Evolutionary conservation across 1,140 invertebrate genomes (phyloP).

Genomic region (Drosophila lacteicornis): DNA sequence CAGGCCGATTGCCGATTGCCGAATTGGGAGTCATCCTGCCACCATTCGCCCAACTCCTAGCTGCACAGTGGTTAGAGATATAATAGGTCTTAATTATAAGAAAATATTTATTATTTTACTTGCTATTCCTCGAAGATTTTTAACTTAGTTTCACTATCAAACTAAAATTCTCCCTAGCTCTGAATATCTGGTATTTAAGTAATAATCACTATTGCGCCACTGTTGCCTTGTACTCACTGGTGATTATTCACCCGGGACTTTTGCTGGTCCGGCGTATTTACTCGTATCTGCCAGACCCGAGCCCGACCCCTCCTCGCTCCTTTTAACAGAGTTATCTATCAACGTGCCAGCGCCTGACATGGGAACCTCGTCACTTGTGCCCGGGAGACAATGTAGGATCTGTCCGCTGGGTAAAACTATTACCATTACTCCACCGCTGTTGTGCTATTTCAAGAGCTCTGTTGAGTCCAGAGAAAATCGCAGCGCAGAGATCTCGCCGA

Average conservation of each 20-base stretch:
- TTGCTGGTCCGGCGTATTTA: conserved; percentile 50
- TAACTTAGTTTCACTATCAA: too few species aligned
- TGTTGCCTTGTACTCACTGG: conserved; percentile 4
- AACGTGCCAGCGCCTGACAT: conserved; percentile 62
- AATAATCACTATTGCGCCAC: conserved; percentile 14
- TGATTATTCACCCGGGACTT: conserved; percentile 56
- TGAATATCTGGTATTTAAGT: background rate
- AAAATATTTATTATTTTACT: too few species aligned
- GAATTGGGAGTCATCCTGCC: conserved; percentile 30
- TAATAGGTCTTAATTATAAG: too few species aligned
- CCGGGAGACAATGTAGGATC: background rate
- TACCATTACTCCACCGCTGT: background rate
- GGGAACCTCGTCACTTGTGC: conserved; percentile 69
- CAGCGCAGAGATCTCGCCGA: background rate
- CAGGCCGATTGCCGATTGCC: conserved; percentile 33
- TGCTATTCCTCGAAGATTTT: too few species aligned
- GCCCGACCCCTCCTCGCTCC: conserved; percentile 33
- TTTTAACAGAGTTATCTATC: conserved; percentile 47
- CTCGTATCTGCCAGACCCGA: conserved; percentile 49
- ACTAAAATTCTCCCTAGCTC: too few species aligned
- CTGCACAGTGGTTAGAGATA: conserved; percentile 14
- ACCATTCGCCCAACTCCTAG: background rate
- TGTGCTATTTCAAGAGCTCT: background rate
- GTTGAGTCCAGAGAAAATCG: background rate
- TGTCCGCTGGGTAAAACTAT: conserved; percentile 1